These are phyloP conservation scores for Parotocinclus haroldoi DNA, from an alignment of 2,797 vertebrate species.

Conservation along the genomic window DNA sequence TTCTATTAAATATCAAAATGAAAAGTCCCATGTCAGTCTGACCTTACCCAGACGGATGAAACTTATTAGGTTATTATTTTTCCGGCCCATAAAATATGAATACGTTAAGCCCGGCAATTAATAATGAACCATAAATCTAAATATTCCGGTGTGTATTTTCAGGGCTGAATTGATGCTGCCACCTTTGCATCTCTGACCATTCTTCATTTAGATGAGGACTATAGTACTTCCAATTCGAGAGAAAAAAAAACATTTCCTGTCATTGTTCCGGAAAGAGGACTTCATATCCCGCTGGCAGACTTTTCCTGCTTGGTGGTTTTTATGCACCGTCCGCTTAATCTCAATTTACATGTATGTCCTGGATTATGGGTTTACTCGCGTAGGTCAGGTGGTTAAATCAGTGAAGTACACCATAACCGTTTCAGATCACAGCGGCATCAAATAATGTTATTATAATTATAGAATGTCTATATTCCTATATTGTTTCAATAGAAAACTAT, in stretches of 20 bases:
- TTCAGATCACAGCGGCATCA: slow-evolving; percentile 41
- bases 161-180: slow-evolving; percentile 47
- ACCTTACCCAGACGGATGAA: slow-evolving; percentile 58
- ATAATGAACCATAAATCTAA: slow-evolving; percentile 78
- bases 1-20: slow-evolving; percentile 32
- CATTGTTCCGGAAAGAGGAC: slow-evolving; percentile 47
- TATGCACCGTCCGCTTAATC: slow-evolving; percentile 86
- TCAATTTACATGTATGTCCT: slow-evolving; percentile 81
- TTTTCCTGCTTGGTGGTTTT: slow-evolving; percentile 81
- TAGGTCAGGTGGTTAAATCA: slow-evolving; percentile 84
- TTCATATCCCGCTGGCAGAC: slow-evolving; percentile 58
- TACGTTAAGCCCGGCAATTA: slow-evolving; percentile 76
- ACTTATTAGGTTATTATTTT: slow-evolving; percentile 83
- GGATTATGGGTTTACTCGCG: slow-evolving; percentile 70
- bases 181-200: slow-evolving; percentile 45
- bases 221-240: slow-evolving; percentile 44
- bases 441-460: too few relatives aligned
- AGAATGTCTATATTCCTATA: too few relatives aligned
- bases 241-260: slow-evolving; percentile 38
- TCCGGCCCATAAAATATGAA: slow-evolving; percentile 78
- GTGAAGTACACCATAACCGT: slow-evolving; percentile 76
- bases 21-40: slow-evolving; percentile 38
- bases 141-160: slow-evolving; percentile 72
- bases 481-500: too few relatives aligned
- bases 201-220: slow-evolving; percentile 55